Percentiles rank a stretch among this genome's conserved stretches.
phyloP scores from a whole-genome alignment of 2,797 vertebrate genomes.

The Pipistrellus kuhlii region DNA sequence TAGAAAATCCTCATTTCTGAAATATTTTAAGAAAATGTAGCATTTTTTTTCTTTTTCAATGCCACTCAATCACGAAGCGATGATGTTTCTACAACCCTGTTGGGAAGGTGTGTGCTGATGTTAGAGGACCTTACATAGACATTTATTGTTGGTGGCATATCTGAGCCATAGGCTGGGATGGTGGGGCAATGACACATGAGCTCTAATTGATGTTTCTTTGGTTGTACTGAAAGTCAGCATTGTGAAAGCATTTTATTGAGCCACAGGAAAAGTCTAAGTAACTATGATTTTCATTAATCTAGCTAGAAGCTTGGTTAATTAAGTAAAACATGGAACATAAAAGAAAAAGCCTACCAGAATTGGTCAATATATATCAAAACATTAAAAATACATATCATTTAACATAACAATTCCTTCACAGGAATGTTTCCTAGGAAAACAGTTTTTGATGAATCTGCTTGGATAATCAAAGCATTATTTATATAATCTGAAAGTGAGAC shows the following conservation, averaged over 20 bases:
- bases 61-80: background rate
- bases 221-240: background rate
- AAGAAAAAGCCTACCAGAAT: background rate
- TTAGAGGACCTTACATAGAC: background rate
- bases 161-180: background rate
- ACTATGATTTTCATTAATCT: slow-evolving; percentile 42
- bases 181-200: background rate
- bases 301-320: background rate
- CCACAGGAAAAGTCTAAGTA: background rate
- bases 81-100: background rate
- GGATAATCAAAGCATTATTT: slow-evolving; percentile 26
- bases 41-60: background rate
- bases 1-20: slow-evolving; percentile 57
- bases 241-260: background rate
- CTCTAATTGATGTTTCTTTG: background rate
- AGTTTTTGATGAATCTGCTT: background rate
- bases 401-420: background rate
- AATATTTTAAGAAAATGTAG: slow-evolving; percentile 37
- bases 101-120: background rate
- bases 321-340: background rate
- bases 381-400: slow-evolving; percentile 11
- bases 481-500: slow-evolving; percentile 7
- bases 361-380: background rate
- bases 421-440: background rate
- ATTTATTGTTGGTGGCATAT: background rate